These are phyloP conservation scores for Beroe ovata DNA, from an alignment of 37 sponge, comb jelly and placozoan species.

Conservation along the genomic window DNA sequence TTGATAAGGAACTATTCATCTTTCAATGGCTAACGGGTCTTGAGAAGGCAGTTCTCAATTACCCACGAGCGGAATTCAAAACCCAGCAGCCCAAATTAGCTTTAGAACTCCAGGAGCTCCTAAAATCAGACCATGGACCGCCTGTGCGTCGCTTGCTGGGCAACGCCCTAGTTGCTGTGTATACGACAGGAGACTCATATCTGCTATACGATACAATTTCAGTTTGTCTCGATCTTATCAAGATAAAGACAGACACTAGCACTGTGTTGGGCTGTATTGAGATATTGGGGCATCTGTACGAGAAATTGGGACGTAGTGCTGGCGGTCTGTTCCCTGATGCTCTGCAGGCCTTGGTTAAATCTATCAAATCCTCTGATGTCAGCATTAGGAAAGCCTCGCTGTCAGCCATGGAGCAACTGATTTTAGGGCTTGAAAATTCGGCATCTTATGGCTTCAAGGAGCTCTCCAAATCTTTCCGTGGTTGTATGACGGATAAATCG, in stretches of 20 bases:
- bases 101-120: conserved; percentile 69
- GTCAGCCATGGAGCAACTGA: conserved; percentile 54
- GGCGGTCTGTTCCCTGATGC: conserved; percentile 77
- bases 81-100: background rate
- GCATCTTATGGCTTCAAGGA: conserved; percentile 88
- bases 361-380: conserved; percentile 74
- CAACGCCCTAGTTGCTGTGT: conserved; percentile 75
- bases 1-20: conserved; percentile 51
- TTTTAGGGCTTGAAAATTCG: conserved; percentile 82
- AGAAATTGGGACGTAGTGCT: conserved; percentile 70
- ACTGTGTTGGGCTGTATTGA: conserved; percentile 49
- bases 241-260: conserved; percentile 29
- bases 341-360: conserved; percentile 73
- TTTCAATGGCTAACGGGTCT: conserved; percentile 51
- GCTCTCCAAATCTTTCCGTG: conserved; percentile 77
- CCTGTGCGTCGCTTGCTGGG: conserved; percentile 72
- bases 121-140: conserved; percentile 72
- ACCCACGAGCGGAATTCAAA: conserved; percentile 40
- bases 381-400: conserved; percentile 19
- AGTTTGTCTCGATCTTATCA: conserved; percentile 78
- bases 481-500: conserved; percentile 75
- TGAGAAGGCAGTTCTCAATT: background rate
- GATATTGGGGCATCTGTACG: conserved; percentile 60
- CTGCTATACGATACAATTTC: conserved; percentile 73
- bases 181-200: conserved; percentile 72